Base-by-base conservation (phyloP, 1,140 invertebrate species). In the Adelges cooleyi region DNA sequence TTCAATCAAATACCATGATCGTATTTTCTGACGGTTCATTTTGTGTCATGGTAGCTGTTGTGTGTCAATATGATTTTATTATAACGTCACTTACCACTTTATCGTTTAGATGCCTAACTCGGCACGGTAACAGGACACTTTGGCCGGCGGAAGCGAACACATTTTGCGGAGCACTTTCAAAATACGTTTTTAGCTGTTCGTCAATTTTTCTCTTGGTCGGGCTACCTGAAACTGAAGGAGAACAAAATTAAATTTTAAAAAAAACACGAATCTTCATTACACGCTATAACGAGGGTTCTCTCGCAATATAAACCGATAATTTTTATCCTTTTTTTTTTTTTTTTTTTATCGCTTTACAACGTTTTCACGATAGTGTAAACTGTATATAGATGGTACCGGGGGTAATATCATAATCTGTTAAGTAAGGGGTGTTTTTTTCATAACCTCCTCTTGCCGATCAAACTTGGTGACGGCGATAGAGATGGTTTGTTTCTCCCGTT, bases 51-150 rank as follows among this genome's bases (percentile, higher is more conserved):
- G n/a, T n/a, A n/a, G n/a, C n/a, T n/a, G n/a, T n/a, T n/a, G n/a
- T n/a, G n/a, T n/a, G n/a, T n/a, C n/a, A n/a, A n/a, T n/a, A n/a
- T n/a, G n/a, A n/a, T n/a, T n/a, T n/a, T n/a, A n/a, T n/a, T n/a
- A n/a, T n/a, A n/a, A n/a, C n/a, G n/a, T 33, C 66, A 79, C 79
- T 80, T 73, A 83, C 82, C 72, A 82, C 80, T 78, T 81, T 82
- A 71, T 83, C 81, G 23, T 78, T 78, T 50, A 83, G 75, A 72
- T 82, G 78, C 68, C 77, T 75, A 40, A 83, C 81, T 15, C 80
- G 77, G 69, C 82, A 84, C 3, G 80, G 80, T 65, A 84, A 71
- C 67, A 82, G 80, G 42, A 81, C 79, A 3, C 80, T 81, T 70
- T 82, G 80, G 6, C 80, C 82, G 17, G 78, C 76, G 54, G 77